Evolutionary conservation across 2,797 vertebrate genomes (phyloP), one percentile per base, ranked within the genome.

Genomic region (Jordanella pulchra): DNA sequence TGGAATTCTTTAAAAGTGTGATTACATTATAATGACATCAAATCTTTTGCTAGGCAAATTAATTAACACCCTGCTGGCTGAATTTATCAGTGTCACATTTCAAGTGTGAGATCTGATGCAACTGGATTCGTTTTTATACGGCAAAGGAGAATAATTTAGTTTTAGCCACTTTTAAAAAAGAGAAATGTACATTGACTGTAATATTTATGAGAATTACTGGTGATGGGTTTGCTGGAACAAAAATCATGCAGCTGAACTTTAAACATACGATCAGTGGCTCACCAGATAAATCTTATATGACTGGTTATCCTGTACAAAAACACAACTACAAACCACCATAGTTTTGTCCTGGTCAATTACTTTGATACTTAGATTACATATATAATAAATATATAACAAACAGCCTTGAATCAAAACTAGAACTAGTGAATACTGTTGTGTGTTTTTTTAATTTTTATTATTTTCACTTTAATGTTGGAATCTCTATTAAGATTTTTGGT

Each of bases 51-150:
- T 79, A 79, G 85, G 54, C 83, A 79, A 77, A 74, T 89, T 91
- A 87, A 89, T 92, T 89, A 90, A 88, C 86, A 86, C 82, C 81
- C 73, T 86, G 64, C 84, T 55, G 21, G 51, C 55, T 69, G 65
- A 86, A 88, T 74, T 73, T 71, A 77, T 71, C 68, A 61, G 28
- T 67, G 54, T 82, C 78, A 79, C 68, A 78, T 79, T 82, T 83
- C 27, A 68, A 85, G 77, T 87, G 83, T 85, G 82, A 83, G 72
- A 71, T 81, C 47, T 69, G 1, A 7, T 76, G 74, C 78, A 86
- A 80, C 44, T 79, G 69, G 65, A 81, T 75, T 69, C 58, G 74
- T 53, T 68, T 42, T 69, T 39, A 67, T 54, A 48, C 51, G 58
- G 65, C 58, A 69, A 72, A 70, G 75, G 51, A 86, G 65, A 81